A percentile compares a stretch with the other conserved stretches of the same genome.
These are phyloP conservation scores for Nannobrachium achirus DNA, from an alignment of 2,113 vertebrate genomes.

Conservation along the genomic window DNA sequence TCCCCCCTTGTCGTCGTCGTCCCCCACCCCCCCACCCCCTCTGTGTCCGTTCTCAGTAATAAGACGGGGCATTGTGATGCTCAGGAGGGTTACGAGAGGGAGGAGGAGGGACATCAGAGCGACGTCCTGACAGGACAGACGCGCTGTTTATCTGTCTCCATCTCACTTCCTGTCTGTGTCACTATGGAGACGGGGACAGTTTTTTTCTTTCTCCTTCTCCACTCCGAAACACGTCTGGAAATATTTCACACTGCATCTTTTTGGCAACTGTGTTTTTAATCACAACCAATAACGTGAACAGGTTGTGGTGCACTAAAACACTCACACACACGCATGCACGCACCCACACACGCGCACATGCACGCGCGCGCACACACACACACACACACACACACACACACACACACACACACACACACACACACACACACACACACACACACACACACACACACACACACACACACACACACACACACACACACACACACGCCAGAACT, in stretches of 20 bases:
- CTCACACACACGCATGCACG: neutral
- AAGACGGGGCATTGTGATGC: constrained; percentile 27
- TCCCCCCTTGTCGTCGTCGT: constrained; percentile 1
- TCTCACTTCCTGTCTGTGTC: neutral
- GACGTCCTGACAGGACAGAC: constrained; percentile 37
- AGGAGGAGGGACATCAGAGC: constrained; percentile 44
- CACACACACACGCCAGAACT: too few relatives aligned
- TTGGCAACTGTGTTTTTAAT: constrained; percentile 26
- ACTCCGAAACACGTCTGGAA: constrained; percentile 62
- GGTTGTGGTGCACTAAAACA: neutral
- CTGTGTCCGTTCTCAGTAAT: constrained; percentile 1
- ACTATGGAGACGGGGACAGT: too few relatives aligned
- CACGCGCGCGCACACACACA: too few relatives aligned
- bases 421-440: neutral
- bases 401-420: too few relatives aligned
- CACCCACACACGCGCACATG: neutral
- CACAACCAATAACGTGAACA: neutral
- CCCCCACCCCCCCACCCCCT: neutral
- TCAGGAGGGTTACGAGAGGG: constrained; percentile 42
- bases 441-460: neutral
- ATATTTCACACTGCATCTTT: constrained; percentile 66
- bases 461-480: too few relatives aligned
- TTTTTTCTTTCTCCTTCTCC: constrained; percentile 32
- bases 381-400: too few relatives aligned
- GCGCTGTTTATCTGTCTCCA: constrained; percentile 11